Evolutionary conservation across 2,113 vertebrate species (phyloP).

Genomic region (Neopipo cinnamomea): DNA sequence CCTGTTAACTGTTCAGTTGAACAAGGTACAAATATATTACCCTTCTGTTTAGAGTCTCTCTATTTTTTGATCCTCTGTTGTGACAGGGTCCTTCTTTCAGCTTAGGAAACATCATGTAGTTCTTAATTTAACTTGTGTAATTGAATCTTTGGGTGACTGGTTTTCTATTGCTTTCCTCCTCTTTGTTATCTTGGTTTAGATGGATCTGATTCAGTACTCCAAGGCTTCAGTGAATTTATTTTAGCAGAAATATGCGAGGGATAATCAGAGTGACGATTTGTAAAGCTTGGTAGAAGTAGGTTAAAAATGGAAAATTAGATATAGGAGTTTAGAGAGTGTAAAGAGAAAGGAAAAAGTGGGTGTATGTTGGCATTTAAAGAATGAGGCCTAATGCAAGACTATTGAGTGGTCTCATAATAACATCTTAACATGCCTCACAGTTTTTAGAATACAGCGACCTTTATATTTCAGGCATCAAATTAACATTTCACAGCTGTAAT

Average conservation of each 20-base stretch:
- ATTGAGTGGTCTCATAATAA: neutral
- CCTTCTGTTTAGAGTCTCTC: neutral
- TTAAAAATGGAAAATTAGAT: constrained; percentile 18
- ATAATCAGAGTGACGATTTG: neutral
- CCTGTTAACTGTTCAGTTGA: neutral
- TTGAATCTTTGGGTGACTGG: neutral
- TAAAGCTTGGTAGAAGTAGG: neutral
- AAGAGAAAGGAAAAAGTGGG: neutral
- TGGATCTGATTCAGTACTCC: neutral
- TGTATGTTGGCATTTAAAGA: neutral
- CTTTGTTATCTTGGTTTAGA: neutral
- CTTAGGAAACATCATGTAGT: neutral
- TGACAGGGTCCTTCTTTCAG: neutral
- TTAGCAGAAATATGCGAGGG: neutral
- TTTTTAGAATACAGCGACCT: neutral
- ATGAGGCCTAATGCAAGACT: neutral
- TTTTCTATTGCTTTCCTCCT: neutral
- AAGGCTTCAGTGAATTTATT: neutral
- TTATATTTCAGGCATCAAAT: constrained; percentile 36
- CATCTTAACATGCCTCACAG: neutral
- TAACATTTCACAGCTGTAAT: constrained; percentile 48
- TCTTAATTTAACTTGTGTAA: neutral
- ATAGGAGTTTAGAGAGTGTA: neutral
- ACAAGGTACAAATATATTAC: neutral
- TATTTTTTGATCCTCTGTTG: neutral